Base-by-base conservation (phyloP, 2,888 invertebrate species). In the Eulithis prunata region DNA sequence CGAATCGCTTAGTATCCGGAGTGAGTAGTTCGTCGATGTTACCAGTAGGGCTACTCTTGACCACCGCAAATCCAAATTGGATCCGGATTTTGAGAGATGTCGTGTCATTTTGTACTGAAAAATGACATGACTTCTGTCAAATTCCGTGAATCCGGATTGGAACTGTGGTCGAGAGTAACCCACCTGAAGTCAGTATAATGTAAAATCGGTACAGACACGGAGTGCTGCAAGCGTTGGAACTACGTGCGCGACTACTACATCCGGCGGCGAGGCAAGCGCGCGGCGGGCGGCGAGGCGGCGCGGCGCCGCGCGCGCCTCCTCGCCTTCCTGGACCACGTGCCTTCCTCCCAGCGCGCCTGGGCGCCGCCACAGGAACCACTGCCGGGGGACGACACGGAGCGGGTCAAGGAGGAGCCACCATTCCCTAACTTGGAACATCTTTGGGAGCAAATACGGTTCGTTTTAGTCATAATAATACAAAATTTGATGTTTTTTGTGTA, bases 181-280 rank as follows among this genome's bases (percentile, higher is more conserved):
- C n/a, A n/a, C n/a, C n/a, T n/a, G n/a, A n/a, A n/a, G n/a, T n/a
- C n/a, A n/a, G n/a, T n/a, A n/a, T n/a, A n/a, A n/a, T n/a, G n/a
- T n/a, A n/a, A n/a, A n/a, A n/a, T n/a, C n/a, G n/a, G n/a, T 52
- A 10, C 71, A 77, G 72, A 70, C 62, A 52, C 67, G 6, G 75
- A 78, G 64, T 79, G 78, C 71, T 72, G 63, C 60, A 81, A 81
- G 62, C 75, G 80, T 54, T 83, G 82, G 79, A 68, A 70, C 55
- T 82, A 82, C 65, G 66, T 82, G 60, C 67, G 82, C 55, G 83
- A 84, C 59, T 82, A 82, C 70, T 82, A 83, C 66, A 75, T 82
- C 64, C 72, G 77, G 56, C 73, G 79, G 32, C 72, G 69, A 74
- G 79, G 76, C 52, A 83, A 81, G 73, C 75, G 58, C 14, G 58